phyloP scores from a whole-genome alignment of 64 coral and sea anemone genomes.

The Cladopsammia gracilis region DNA sequence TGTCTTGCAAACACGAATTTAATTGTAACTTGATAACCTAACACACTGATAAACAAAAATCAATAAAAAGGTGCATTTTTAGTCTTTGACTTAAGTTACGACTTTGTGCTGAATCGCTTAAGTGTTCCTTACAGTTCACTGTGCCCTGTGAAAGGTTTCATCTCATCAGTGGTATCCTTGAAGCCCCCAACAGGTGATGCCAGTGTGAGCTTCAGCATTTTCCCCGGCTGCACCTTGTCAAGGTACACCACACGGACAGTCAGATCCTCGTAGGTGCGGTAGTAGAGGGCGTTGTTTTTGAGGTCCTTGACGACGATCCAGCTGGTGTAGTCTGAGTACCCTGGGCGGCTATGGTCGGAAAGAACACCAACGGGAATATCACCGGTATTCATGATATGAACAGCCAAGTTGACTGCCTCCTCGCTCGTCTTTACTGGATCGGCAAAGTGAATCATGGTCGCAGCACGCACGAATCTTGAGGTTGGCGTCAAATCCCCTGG shows the following conservation, averaged over 20 bases:
- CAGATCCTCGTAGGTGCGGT: too few relatives aligned
- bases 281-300: background rate
- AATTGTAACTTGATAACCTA: too few relatives aligned
- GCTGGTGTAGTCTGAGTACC: background rate
- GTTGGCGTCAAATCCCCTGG: background rate
- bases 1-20: too few relatives aligned
- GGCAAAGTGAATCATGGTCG: background rate
- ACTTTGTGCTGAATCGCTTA: too few relatives aligned
- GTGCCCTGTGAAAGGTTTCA: background rate
- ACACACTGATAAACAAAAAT: too few relatives aligned
- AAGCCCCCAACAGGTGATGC: background rate
- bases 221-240: too few relatives aligned
- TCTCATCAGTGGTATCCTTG: background rate
- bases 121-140: background rate
- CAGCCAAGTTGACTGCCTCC: slow-evolving; percentile 6
- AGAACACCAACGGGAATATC: slow-evolving; percentile 16
- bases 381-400: slow-evolving; percentile 26
- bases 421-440: background rate
- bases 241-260: too few relatives aligned
- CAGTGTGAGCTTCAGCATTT: background rate
- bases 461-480: background rate
- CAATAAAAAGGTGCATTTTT: too few relatives aligned
- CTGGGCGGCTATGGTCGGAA: background rate
- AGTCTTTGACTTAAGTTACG: too few relatives aligned
- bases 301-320: background rate